Percentiles rank a stretch among this genome's conserved stretches.
Conservation (phyloP, 2,888 invertebrate genomes). For the Nymphalis c-album region DNA sequence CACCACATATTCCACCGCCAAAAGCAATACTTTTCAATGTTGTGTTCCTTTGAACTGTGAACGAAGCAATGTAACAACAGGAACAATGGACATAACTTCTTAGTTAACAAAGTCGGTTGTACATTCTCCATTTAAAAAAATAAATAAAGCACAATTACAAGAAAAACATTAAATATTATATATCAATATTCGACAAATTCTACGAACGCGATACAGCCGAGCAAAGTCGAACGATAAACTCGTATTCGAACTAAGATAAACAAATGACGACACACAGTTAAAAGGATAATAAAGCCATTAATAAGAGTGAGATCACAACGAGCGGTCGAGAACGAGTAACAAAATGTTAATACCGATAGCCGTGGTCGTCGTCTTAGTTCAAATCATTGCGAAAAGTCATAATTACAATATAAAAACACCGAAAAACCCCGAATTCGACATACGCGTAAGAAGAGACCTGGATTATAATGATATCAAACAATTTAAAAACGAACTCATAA, state of each 20-base stretch:
- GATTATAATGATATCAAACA: background rate
- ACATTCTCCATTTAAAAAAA: too few species aligned
- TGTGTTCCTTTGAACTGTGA: too few species aligned
- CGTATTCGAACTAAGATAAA: background rate
- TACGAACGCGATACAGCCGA: background rate
- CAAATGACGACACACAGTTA: background rate
- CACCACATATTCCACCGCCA: too few species aligned
- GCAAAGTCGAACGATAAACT: background rate
- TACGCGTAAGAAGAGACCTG: constrained; percentile 24
- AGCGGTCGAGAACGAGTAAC: background rate
- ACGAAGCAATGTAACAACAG: too few species aligned
- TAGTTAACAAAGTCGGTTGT: too few species aligned
- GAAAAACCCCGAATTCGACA: constrained; percentile 26
- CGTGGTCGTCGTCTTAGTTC: constrained; percentile 20
- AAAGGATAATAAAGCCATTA: background rate
- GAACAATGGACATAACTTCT: too few species aligned
- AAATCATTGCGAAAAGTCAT: constrained; percentile 30
- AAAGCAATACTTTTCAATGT: too few species aligned
- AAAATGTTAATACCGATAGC: constrained; percentile 25
- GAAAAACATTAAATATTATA: too few species aligned
- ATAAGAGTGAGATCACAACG: background rate
- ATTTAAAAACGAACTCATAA: too few species aligned
- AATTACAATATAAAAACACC: constrained; percentile 29
- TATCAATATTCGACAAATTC: too few species aligned
- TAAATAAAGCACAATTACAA: too few species aligned